These are phyloP conservation scores for Prenolepis imparis DNA, from an alignment of 2,888 invertebrate species.

Conservation along the genomic window DNA sequence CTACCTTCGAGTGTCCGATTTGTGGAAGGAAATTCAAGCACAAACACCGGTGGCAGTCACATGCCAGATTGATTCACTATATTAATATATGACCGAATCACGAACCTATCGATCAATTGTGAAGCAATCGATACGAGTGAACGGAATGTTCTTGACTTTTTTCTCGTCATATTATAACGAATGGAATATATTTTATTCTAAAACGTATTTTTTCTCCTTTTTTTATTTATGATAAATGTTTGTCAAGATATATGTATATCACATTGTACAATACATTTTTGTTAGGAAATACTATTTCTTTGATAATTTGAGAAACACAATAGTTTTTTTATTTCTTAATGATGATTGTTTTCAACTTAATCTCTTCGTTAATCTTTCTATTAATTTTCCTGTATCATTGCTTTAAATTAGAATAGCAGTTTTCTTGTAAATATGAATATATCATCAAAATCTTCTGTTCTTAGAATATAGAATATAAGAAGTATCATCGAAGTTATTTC, in stretches of 20 bases:
- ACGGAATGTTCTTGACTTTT: background rate
- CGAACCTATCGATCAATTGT: slow-evolving; percentile 5
- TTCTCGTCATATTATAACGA: background rate
- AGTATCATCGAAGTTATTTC: background rate
- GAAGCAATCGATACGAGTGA: background rate
- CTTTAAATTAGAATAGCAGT: background rate
- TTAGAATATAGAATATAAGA: background rate
- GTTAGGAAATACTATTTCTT: background rate
- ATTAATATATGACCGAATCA: slow-evolving; percentile 68
- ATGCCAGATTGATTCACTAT: slow-evolving; percentile 72
- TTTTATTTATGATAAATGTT: background rate
- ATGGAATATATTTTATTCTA: background rate
- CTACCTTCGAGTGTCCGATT: slow-evolving; percentile 80
- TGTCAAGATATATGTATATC: background rate
- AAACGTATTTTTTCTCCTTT: background rate
- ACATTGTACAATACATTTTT: background rate
- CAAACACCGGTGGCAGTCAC: slow-evolving; percentile 80
- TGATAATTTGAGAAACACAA: background rate
- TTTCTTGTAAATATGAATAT: slow-evolving; percentile 9
- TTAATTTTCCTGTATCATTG: background rate
- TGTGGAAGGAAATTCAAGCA: slow-evolving; percentile 82
- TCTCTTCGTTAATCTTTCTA: background rate
- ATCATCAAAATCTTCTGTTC: background rate
- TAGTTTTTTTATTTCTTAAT: slow-evolving; percentile 17
- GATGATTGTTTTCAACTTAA: no score